Percentiles rank a stretch among this genome's conserved stretches.
Conservation (phyloP, 1,140 invertebrate species). For the Drosophila neocordata region DNA sequence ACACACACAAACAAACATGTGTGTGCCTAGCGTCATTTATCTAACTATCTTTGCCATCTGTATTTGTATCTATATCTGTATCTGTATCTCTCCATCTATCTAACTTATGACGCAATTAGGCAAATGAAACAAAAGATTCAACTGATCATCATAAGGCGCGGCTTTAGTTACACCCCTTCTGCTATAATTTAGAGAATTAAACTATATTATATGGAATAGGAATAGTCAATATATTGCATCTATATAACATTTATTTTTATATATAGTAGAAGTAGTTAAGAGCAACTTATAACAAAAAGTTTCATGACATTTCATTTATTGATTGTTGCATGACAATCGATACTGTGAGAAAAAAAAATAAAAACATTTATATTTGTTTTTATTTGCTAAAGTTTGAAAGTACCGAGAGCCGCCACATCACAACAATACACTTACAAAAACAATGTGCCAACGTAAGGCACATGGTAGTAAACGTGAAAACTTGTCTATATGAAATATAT, state of each 20-base stretch:
- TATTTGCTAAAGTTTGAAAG: no score
- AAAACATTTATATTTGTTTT: no score
- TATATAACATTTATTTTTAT: no score
- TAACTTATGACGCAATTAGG: conserved; percentile 71
- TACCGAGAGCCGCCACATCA: no score
- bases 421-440: no score
- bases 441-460: no score
- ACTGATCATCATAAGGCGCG: conserved; percentile 42
- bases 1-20: conserved; percentile 31
- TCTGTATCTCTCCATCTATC: conserved; percentile 31
- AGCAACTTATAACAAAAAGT: neutral
- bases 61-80: conserved; percentile 34
- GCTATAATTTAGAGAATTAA: conserved; percentile 47
- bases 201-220: conserved; percentile 43
- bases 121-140: conserved; percentile 41
- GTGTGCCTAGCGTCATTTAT: conserved; percentile 52
- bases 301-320: conserved; percentile 2
- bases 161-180: neutral
- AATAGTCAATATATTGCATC: no score
- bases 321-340: neutral
- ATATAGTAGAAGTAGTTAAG: neutral
- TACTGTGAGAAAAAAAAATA: no score
- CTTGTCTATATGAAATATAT: no score
- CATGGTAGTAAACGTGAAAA: no score
- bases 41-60: conserved; percentile 70